phyloP scores from a whole-genome alignment of 2,113 vertebrate genomes.

The Meriones unguiculatus region DNA sequence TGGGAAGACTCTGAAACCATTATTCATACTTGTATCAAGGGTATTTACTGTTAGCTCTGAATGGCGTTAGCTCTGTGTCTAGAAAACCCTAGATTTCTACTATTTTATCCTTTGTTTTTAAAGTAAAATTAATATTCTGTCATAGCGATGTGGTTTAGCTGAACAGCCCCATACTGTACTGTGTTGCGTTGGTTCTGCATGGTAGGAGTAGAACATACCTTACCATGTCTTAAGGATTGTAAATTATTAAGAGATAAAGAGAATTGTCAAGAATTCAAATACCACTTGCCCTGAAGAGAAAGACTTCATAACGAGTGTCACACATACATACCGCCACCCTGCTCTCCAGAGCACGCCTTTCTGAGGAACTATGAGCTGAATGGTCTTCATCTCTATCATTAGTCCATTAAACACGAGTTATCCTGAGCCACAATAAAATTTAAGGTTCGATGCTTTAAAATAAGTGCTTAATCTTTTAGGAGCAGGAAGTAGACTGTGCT shows the following conservation, averaged over 20 bases:
- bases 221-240: not conserved
- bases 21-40: not conserved
- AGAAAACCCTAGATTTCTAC: not conserved
- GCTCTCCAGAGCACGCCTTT: not conserved
- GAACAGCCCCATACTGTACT: not conserved
- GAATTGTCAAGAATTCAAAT: constrained; percentile 6
- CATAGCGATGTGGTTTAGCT: not conserved
- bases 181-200: not conserved
- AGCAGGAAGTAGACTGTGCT: not conserved
- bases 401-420: not conserved
- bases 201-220: not conserved
- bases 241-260: not conserved
- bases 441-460: not conserved
- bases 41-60: not conserved
- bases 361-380: not conserved
- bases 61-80: not conserved
- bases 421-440: not conserved
- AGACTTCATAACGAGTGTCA: not conserved
- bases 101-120: not conserved
- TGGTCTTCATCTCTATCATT: not conserved
- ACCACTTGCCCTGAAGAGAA: not conserved
- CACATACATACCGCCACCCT: not conserved
- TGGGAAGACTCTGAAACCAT: not conserved
- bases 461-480: constrained; percentile 4
- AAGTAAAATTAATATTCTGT: not conserved